Base-by-base conservation (phyloP, 2,113 vertebrate species). In the Mus spicilegus region DNA sequence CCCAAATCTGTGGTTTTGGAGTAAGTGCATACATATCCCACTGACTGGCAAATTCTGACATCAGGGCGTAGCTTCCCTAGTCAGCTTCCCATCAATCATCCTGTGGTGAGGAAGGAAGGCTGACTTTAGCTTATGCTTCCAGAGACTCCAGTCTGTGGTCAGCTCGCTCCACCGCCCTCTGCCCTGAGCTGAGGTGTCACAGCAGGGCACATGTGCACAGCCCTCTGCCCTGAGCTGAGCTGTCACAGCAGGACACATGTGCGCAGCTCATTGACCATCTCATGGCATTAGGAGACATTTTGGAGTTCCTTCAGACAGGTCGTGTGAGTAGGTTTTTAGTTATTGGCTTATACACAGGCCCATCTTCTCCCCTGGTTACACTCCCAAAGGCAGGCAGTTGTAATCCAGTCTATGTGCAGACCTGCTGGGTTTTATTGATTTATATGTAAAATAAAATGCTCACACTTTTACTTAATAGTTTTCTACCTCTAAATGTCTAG, bases 301-400 rank as follows among this genome's bases (percentile, higher is more conserved):
- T 89, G n/a, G 82, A 91, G 91, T 69, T 42, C 20, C 42, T 96
- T 30, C 39, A 63, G 96, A 49, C 42, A 91, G 65, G 46, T 61
- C 24, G 28, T 51, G 56, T n/a, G 33, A 69, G 46, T 36, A 19
- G 7, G 54, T 30, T 82, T 73, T 84, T 85, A 46, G 87, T 58
- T 81, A 61, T 17, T 61, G 14, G 1, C 56, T 78, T 94, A 67
- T 77, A 54, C 54, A 28, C 58, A 58, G 2, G 20, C 39, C 36
- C n/a, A 28, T 7, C 28, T 61, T 77, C 56, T 20, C 58, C 33
- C 63, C 61, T 22, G 33, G 0, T 73, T 16, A 19, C 17, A 26
- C 6, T 80, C 49, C 84, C 16, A 30, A 56, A 89, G 85, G 39
- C 61, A 87, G 73, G 33, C 46, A 10, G 11, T 28, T 87, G 75